These are phyloP conservation scores for Heliconius charithonia DNA, from an alignment of 2,888 invertebrate species.

Conservation along the genomic window DNA sequence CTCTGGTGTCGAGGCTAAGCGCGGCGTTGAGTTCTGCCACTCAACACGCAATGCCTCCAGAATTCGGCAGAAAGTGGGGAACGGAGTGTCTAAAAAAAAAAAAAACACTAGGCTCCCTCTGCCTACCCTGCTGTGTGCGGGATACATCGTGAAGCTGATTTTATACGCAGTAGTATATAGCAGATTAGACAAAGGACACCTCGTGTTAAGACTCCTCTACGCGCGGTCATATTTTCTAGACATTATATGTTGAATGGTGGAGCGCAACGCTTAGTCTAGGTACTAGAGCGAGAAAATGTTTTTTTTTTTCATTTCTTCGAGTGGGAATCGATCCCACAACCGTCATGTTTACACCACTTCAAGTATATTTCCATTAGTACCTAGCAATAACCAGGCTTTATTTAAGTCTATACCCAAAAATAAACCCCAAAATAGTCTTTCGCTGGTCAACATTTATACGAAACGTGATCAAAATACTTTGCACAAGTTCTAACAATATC, in stretches of 20 bases:
- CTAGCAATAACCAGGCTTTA: neutral
- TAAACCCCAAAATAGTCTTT: constrained; percentile 5
- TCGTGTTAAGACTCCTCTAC: too few species aligned
- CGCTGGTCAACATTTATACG: neutral
- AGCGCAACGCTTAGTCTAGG: neutral
- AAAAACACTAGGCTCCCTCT: too few species aligned
- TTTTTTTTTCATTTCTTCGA: neutral
- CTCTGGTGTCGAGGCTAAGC: too few species aligned
- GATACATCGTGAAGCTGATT: too few species aligned
- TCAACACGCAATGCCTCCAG: too few species aligned
- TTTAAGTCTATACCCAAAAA: neutral
- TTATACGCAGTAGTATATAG: too few species aligned
- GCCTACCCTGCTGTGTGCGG: too few species aligned
- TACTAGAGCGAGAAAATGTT: neutral
- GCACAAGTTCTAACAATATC: constrained; percentile 13
- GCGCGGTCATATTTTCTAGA: too few species aligned
- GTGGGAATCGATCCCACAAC: neutral
- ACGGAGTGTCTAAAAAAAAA: too few species aligned
- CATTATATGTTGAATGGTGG: neutral
- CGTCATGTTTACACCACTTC: neutral
- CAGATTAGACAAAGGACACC: too few species aligned
- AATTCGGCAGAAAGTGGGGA: too few species aligned
- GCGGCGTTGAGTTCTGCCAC: too few species aligned
- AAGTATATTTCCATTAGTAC: neutral
- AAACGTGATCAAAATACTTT: constrained; percentile 20